These are phyloP conservation scores for Drepana falcataria DNA, from an alignment of 2,888 invertebrate genomes.

Conservation along the genomic window DNA sequence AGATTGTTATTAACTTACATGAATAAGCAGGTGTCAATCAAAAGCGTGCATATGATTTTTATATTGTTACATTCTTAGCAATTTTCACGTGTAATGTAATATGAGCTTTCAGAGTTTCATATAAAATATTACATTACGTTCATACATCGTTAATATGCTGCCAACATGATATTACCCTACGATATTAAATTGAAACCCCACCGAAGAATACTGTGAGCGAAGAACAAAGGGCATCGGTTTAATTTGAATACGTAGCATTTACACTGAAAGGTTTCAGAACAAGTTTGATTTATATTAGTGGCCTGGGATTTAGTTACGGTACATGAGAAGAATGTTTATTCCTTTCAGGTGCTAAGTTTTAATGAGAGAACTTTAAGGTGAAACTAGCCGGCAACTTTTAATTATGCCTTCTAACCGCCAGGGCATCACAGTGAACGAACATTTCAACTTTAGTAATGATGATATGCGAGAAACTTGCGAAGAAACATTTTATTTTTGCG, in stretches of 20 bases:
- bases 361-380: slow-evolving; percentile 67
- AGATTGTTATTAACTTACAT: slow-evolving; percentile 28
- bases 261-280: slow-evolving; percentile 7
- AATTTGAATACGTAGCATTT: slow-evolving; percentile 9
- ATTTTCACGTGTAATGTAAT: slow-evolving; percentile 5
- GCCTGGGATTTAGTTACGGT: slow-evolving; percentile 44
- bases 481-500: slow-evolving; percentile 18
- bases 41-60: slow-evolving; percentile 19
- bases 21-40: slow-evolving; percentile 23
- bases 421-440: slow-evolving; percentile 42
- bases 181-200: slow-evolving; percentile 8
- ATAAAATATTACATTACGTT: slow-evolving; percentile 10
- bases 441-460: slow-evolving; percentile 51
- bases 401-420: slow-evolving; percentile 58
- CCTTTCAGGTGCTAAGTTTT: slow-evolving; percentile 67
- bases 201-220: background rate
- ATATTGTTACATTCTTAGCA: slow-evolving; percentile 19
- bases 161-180: slow-evolving; percentile 5
- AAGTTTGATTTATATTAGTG: slow-evolving; percentile 34
- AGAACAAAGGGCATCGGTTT: slow-evolving; percentile 2
- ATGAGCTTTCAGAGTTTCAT: slow-evolving; percentile 20
- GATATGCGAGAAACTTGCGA: slow-evolving; percentile 37
- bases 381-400: slow-evolving; percentile 69
- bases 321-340: slow-evolving; percentile 57
- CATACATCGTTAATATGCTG: background rate